These are phyloP conservation scores for Tetramorium alpestre DNA, from an alignment of 1,140 invertebrate genomes.

Conservation along the genomic window DNA sequence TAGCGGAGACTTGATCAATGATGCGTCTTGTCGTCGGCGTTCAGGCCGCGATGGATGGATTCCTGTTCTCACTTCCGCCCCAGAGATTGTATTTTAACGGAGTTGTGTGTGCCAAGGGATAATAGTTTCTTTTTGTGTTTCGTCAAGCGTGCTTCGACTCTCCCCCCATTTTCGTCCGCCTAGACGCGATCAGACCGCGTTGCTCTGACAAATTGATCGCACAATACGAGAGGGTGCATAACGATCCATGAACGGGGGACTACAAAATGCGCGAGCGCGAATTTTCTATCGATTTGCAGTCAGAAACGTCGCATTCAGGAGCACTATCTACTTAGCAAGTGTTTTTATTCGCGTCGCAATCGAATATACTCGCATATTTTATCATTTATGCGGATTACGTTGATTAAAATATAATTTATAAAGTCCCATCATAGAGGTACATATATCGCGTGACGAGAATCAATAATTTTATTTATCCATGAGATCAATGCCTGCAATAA, in stretches of 20 bases:
- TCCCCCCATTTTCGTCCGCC: constrained; percentile 33
- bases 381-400: constrained; percentile 21
- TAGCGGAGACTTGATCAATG: constrained; percentile 22
- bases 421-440: neutral
- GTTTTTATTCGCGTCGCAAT: neutral
- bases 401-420: neutral
- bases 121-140: constrained; percentile 8
- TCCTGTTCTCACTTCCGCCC: constrained; percentile 11
- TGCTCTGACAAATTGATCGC: constrained; percentile 46
- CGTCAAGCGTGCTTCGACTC: constrained; percentile 30
- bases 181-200: constrained; percentile 4
- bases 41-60: constrained; percentile 20
- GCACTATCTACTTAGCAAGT: neutral
- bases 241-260: constrained; percentile 30
- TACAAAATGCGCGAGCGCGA: constrained; percentile 16
- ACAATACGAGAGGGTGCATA: constrained; percentile 36
- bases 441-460: neutral
- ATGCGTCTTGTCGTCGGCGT: constrained; percentile 6
- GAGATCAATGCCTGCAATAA: constrained; percentile 18
- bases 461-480: constrained; percentile 26
- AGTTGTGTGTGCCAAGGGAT: constrained; percentile 22
- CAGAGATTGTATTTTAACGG: constrained; percentile 33
- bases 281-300: constrained; percentile 4
- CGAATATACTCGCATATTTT: neutral
- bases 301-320: neutral